Percentiles rank a stretch among this genome's conserved stretches.
Conservation (phyloP, 2,113 vertebrate species). For the Phrynosoma platyrhinos region DNA sequence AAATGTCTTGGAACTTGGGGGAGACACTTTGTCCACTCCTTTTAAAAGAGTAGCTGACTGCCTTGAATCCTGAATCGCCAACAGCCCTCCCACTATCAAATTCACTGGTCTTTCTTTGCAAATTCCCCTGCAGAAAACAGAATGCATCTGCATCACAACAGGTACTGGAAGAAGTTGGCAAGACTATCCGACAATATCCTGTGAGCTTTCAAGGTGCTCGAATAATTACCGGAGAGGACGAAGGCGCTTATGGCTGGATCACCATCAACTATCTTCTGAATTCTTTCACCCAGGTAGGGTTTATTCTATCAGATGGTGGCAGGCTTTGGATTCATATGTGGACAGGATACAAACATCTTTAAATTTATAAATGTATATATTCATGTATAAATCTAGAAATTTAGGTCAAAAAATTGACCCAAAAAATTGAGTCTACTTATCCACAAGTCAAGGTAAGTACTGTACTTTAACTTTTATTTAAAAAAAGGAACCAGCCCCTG, state of each 20-base stretch:
- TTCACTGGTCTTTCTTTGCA: background rate
- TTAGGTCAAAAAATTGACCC: too few relatives aligned
- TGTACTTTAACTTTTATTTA: too few relatives aligned
- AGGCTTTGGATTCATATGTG: background rate
- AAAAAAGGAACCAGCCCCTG: too few relatives aligned
- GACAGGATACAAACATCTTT: background rate
- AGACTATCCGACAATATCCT: conserved; percentile 82
- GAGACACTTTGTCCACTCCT: too few relatives aligned
- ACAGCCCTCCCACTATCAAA: too few relatives aligned
- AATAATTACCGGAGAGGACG: conserved; percentile 84
- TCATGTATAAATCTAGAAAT: too few relatives aligned
- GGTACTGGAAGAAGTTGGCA: conserved; percentile 78
- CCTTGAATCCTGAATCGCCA: too few relatives aligned
- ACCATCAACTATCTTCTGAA: conserved; percentile 89
- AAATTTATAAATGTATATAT: too few relatives aligned
- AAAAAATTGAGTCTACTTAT: too few relatives aligned
- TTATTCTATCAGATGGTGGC: background rate
- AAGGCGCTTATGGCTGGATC: conserved; percentile 89
- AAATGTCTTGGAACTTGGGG: too few relatives aligned
- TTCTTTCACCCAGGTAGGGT: conserved; percentile 86
- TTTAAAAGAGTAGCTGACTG: too few relatives aligned
- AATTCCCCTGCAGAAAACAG: conserved; percentile 49
- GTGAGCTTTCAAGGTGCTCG: conserved; percentile 80
- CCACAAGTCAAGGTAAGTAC: too few relatives aligned
- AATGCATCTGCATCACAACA: conserved; percentile 65